These are phyloP conservation scores for Myrmecophaga tridactyla DNA, from an alignment of 2,113 vertebrate genomes.

Conservation along the genomic window DNA sequence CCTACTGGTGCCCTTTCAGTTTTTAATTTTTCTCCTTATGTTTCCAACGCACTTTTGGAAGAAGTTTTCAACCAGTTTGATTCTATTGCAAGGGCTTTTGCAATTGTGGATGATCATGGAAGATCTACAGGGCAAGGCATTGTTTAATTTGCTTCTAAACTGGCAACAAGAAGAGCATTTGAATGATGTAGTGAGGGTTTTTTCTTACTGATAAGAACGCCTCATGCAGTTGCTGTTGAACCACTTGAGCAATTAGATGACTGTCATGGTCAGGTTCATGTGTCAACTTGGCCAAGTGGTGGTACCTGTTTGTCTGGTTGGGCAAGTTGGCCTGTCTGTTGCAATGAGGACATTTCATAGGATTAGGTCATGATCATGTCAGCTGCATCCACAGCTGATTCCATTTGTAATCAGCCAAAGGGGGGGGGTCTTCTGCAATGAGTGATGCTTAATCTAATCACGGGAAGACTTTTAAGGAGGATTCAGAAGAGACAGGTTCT, in stretches of 20 bases:
- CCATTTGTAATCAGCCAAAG: too few species aligned
- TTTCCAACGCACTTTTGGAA: slow-evolving; percentile 98
- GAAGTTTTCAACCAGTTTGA: slow-evolving; percentile 98
- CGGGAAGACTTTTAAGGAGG: too few species aligned
- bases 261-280: too few species aligned
- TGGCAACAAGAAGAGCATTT: slow-evolving; percentile 95
- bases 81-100: slow-evolving; percentile 95
- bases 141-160: slow-evolving; percentile 97
- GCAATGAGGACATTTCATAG: too few species aligned
- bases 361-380: too few species aligned
- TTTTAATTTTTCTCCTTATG: slow-evolving; percentile 95
- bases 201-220: slow-evolving; percentile 94
- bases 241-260: slow-evolving; percentile 95
- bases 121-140: slow-evolving; percentile 96
- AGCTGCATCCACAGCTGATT: too few species aligned
- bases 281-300: too few species aligned
- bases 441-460: too few species aligned
- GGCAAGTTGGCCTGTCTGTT: too few species aligned
- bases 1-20: slow-evolving; percentile 96
- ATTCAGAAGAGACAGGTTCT: too few species aligned
- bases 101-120: slow-evolving; percentile 98
- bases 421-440: too few species aligned
- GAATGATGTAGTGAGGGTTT: slow-evolving; percentile 96
- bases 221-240: slow-evolving; percentile 95
- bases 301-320: too few species aligned